These are phyloP conservation scores for Amazona guildingii DNA, from an alignment of 2,113 vertebrate species.

Conservation along the genomic window DNA sequence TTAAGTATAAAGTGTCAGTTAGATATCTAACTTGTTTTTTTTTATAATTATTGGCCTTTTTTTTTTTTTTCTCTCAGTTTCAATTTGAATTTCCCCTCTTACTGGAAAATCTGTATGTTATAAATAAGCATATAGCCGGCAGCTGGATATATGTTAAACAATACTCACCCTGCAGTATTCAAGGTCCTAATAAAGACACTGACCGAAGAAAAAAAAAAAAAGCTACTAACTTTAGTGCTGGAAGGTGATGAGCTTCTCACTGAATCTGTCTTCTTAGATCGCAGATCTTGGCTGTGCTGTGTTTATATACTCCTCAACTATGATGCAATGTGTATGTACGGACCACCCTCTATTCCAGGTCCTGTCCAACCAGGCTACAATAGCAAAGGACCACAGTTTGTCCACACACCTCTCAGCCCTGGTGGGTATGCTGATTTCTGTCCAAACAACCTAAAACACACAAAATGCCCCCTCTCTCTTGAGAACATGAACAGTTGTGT, in stretches of 20 bases:
- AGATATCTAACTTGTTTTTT: background rate
- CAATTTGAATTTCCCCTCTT: background rate
- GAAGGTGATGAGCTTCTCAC: background rate
- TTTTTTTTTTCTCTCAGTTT: background rate
- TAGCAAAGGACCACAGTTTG: background rate
- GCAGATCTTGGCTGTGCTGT: background rate
- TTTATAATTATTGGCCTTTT: background rate
- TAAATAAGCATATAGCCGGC: background rate
- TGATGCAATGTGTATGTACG: background rate
- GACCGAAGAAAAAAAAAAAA: conserved; percentile 37
- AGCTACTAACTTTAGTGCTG: conserved; percentile 31
- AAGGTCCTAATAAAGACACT: conserved; percentile 25
- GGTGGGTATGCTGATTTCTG: background rate
- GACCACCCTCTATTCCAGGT: background rate
- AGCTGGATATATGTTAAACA: conserved; percentile 2
- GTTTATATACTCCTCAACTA: background rate
- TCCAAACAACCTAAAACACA: background rate
- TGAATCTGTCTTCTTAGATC: background rate
- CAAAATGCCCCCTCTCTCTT: background rate
- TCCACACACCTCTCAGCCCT: background rate
- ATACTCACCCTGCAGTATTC: background rate
- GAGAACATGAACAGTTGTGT: background rate
- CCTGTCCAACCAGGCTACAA: background rate
- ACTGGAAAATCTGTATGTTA: background rate
- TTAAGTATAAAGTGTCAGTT: background rate